Percentiles rank a stretch among this genome's conserved stretches.
These are phyloP conservation scores for Hippocampus comes DNA, from an alignment of 2,113 vertebrate species.

Conservation along the genomic window DNA sequence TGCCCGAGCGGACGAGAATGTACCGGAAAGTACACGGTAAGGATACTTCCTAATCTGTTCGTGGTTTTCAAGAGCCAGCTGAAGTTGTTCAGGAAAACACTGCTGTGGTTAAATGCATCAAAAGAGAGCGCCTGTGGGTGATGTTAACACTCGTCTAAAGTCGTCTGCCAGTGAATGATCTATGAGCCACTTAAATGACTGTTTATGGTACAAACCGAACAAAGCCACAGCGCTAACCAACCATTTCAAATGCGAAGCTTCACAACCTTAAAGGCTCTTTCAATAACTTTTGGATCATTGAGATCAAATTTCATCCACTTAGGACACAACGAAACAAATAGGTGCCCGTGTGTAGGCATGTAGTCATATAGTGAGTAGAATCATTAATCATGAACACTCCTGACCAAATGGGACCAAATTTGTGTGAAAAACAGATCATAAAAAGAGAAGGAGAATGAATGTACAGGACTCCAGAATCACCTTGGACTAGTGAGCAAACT, in stretches of 20 bases:
- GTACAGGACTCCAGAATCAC: neutral
- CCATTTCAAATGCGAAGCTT: slow-evolving; percentile 17
- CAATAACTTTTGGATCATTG: slow-evolving; percentile 23
- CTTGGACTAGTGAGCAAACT: neutral
- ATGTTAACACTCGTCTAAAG: slow-evolving; percentile 53
- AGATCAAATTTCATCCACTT: neutral
- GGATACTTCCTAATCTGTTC: slow-evolving; percentile 66
- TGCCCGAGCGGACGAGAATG: slow-evolving; percentile 68
- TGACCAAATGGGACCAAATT: neutral
- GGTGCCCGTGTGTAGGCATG: neutral
- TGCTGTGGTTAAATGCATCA: slow-evolving; percentile 69
- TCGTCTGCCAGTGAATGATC: slow-evolving; percentile 38
- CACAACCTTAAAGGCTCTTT: slow-evolving; percentile 15
- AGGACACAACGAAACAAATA: neutral
- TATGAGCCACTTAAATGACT: slow-evolving; percentile 34
- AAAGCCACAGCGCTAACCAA: slow-evolving; percentile 38
- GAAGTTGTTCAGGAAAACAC: slow-evolving; percentile 61
- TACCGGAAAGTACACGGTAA: slow-evolving; percentile 67
- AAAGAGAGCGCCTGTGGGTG: slow-evolving; percentile 60
- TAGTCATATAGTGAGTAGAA: neutral
- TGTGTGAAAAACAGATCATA: neutral
- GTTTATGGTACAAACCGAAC: slow-evolving; percentile 37
- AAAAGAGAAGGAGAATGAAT: neutral
- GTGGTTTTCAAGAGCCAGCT: slow-evolving; percentile 64
- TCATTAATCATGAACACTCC: neutral